phyloP scores from a whole-genome alignment of 2,113 vertebrate genomes.

The Narcine bancroftii region DNA sequence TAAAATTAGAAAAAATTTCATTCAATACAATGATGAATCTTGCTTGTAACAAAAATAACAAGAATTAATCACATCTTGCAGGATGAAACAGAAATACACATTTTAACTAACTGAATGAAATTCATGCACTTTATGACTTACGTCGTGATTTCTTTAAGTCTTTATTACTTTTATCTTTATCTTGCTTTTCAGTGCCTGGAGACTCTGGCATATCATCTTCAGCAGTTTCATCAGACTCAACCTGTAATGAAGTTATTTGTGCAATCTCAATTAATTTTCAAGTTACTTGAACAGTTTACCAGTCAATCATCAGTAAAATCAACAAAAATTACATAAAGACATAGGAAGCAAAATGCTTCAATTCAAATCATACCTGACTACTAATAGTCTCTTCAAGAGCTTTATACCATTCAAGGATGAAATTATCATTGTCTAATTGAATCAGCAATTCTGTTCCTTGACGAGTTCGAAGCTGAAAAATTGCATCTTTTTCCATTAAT shows the following conservation, averaged over 20 bases:
- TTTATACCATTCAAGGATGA: conserved; percentile 87
- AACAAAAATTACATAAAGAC: background rate
- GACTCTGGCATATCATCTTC: conserved; percentile 89
- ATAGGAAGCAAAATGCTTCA: background rate
- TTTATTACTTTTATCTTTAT: conserved; percentile 87
- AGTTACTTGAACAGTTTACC: background rate
- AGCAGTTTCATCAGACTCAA: conserved; percentile 74
- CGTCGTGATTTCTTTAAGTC: conserved; percentile 83
- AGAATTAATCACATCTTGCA: background rate
- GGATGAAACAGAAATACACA: background rate
- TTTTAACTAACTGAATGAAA: background rate
- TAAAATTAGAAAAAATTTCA: background rate
- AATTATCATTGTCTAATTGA: conserved; percentile 87
- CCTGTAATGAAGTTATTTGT: conserved; percentile 47
- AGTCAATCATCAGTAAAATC: background rate
- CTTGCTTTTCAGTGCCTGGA: conserved; percentile 83
- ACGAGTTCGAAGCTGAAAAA: conserved; percentile 79
- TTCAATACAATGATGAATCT: background rate
- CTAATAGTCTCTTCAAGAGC: conserved; percentile 75
- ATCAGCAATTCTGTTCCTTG: conserved; percentile 87
- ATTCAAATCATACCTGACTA: conserved; percentile 67
- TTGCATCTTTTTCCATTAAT: conserved; percentile 31
- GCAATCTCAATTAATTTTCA: background rate
- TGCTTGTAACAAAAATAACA: background rate
- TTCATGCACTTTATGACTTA: conserved; percentile 49